Percentiles rank a stretch among this genome's conserved stretches.
Evolutionary conservation across 2,113 vertebrate genomes (phyloP).

Genomic region (Alaudala cheleensis): DNA sequence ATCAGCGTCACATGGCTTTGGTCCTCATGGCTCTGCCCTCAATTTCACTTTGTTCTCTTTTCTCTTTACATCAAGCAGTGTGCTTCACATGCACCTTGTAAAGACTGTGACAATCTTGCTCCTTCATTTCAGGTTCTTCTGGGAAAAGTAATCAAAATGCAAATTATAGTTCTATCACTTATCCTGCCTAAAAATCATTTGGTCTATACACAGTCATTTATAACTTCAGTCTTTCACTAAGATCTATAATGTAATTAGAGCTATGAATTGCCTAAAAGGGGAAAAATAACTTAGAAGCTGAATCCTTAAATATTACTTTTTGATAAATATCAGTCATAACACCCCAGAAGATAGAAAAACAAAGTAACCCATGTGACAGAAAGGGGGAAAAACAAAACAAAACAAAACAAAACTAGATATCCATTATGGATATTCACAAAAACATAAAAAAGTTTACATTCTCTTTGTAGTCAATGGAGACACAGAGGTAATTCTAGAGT

Average conservation of each 20-base stretch:
- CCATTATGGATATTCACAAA: neutral
- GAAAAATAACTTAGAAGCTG: neutral
- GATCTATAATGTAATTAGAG: neutral
- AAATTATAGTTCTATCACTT: conserved; percentile 34
- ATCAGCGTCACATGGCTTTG: fast-evolving
- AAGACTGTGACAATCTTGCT: neutral
- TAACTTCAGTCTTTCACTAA: neutral
- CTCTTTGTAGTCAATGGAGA: neutral
- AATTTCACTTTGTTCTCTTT: neutral
- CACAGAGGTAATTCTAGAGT: neutral
- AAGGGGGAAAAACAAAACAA: neutral
- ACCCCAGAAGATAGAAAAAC: neutral
- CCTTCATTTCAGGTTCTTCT: conserved; percentile 11
- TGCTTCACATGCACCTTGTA: neutral
- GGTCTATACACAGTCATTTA: conserved; percentile 22
- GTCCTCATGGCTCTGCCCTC: neutral
- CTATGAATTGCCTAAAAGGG: neutral
- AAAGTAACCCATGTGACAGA: neutral
- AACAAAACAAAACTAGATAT: neutral
- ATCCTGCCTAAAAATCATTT: conserved; percentile 29
- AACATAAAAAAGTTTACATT: neutral
- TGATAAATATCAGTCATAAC: neutral
- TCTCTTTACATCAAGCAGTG: neutral
- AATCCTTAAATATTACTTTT: neutral
- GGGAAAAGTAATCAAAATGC: conserved; percentile 56